Evolutionary conservation across 2,797 vertebrate genomes (phyloP), one percentile per base, ranked within the genome.

Genomic region (Anomalospiza imberbis): DNA sequence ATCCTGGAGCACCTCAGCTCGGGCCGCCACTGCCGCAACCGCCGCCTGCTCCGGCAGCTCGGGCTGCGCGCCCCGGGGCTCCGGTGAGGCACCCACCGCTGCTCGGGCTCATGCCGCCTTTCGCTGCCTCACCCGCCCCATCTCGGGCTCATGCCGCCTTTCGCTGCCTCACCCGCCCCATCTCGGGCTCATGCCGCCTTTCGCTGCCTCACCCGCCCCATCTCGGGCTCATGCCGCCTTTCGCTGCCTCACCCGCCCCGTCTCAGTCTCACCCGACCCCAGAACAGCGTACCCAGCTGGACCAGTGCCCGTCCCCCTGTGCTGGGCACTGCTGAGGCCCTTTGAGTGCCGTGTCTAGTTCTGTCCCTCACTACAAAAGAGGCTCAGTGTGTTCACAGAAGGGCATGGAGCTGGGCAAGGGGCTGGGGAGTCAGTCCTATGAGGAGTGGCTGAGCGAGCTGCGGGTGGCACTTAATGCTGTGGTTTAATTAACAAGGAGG

Each of bases 1-100:
- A 95, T 97, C 89, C 80, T 95, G 21, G 97, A 96, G 93, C 97
- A 95, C 40, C 94, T 97, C 91, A 96, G 94, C 50, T 96, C 95
- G 15, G 96, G 95, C 79, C 93, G 95, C 45, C 97, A 97, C 92
- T 96, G 96, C 83, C 91, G 96, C 71, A 95, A 97, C 85, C 91
- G 94, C 70, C 94, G 95, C 40, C 83, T 96, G 29, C 88, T 94
- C 31, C 96, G 97, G n/a, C 93, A 96, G 66, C 94, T 89, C 50
- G 92, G 91, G 54, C 94, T 75, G 51, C 79, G 91, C 48, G 51
- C 89, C n/a, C 75, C 83, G 5, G 62, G 91, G 53, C 90, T 95
- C 48, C 45, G 84, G 97, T 97, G 90, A 97, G 77, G 54, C 25
- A 60, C 13, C 1, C 31, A 26, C 25, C 15, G 15, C 15, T 28